A percentile compares a stretch with the other conserved stretches of the same genome.
Conservation (phyloP, 92 coral and sea anemone species). For the Isaurus tuberculatus region DNA sequence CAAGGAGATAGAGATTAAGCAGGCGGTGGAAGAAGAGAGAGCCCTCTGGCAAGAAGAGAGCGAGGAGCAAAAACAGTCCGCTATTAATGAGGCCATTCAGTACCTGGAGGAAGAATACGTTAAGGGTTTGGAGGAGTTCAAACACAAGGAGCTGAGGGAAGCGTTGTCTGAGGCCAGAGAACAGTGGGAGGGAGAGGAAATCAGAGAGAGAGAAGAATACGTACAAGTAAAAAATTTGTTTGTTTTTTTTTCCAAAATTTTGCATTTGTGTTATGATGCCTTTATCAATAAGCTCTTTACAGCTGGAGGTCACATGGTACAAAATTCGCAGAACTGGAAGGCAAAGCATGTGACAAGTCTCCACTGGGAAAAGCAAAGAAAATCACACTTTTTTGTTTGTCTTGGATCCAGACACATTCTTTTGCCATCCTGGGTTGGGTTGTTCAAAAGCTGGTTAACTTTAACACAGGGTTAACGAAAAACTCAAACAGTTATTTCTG, state of each 20-base stretch:
- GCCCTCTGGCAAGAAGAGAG: slow-evolving; percentile 67
- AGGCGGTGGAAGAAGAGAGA: slow-evolving; percentile 80
- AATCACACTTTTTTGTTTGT: too few relatives aligned
- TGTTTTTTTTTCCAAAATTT: background rate
- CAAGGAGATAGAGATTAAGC: slow-evolving; percentile 69
- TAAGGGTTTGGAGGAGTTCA: slow-evolving; percentile 91
- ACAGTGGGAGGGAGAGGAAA: slow-evolving; percentile 82
- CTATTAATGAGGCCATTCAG: slow-evolving; percentile 80
- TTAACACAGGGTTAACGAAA: too few relatives aligned
- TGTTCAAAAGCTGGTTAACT: too few relatives aligned
- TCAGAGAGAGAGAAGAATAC: slow-evolving; percentile 67
- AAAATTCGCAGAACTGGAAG: too few relatives aligned
- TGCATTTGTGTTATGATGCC: background rate
- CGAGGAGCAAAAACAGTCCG: slow-evolving; percentile 74
- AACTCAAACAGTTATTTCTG: too few relatives aligned
- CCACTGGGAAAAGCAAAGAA: too few relatives aligned
- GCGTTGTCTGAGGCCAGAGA: slow-evolving; percentile 81
- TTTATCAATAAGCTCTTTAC: too few relatives aligned
- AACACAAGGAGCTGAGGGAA: slow-evolving; percentile 83
- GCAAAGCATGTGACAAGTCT: too few relatives aligned
- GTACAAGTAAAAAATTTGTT: slow-evolving; percentile 59
- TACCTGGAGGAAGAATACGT: slow-evolving; percentile 90
- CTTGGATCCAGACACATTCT: too few relatives aligned
- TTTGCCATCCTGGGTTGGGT: too few relatives aligned
- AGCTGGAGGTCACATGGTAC: too few relatives aligned